Percentiles rank a stretch among this genome's conserved stretches.
phyloP scores from a whole-genome alignment of 1,140 invertebrate genomes.

The Epicauta chinensis region DNA sequence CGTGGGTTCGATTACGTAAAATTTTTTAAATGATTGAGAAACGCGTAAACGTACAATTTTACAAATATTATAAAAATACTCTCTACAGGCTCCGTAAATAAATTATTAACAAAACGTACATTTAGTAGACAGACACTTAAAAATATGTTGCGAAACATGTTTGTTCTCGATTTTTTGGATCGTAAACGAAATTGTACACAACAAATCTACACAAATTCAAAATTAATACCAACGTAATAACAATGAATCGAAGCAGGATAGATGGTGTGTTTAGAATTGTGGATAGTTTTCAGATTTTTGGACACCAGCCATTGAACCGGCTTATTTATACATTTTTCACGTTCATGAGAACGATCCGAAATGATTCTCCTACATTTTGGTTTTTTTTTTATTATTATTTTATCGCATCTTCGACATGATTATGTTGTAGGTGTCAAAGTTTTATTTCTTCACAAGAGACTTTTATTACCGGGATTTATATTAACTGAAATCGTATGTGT shows the following conservation, averaged over 20 bases:
- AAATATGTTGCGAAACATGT: slow-evolving; percentile 8
- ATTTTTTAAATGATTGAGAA: slow-evolving; percentile 1
- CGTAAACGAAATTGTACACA: not conserved
- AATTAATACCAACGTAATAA: not conserved
- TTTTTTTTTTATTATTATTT: no score
- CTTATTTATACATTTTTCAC: slow-evolving; percentile 9
- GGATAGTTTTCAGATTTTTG: slow-evolving; percentile 8
- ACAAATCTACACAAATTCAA: no score
- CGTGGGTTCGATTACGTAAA: no score
- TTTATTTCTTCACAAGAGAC: not conserved
- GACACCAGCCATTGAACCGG: slow-evolving; percentile 16
- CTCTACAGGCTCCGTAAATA: slow-evolving; percentile 12
- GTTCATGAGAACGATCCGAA: slow-evolving; percentile 13
- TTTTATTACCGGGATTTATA: slow-evolving; percentile 10
- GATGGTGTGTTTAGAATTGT: slow-evolving; percentile 6
- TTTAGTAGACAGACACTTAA: not conserved
- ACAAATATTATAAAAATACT: slow-evolving; percentile 9
- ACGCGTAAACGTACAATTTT: slow-evolving; percentile 6
- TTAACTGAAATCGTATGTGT: no score
- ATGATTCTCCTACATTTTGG: no score
- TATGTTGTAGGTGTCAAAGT: slow-evolving; percentile 13
- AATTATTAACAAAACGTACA: slow-evolving; percentile 5
- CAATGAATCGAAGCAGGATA: not conserved
- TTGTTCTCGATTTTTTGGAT: slow-evolving; percentile 6
- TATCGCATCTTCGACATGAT: not conserved